Conservation (phyloP, 2,113 vertebrate genomes). For the Zapornia atra region DNA sequence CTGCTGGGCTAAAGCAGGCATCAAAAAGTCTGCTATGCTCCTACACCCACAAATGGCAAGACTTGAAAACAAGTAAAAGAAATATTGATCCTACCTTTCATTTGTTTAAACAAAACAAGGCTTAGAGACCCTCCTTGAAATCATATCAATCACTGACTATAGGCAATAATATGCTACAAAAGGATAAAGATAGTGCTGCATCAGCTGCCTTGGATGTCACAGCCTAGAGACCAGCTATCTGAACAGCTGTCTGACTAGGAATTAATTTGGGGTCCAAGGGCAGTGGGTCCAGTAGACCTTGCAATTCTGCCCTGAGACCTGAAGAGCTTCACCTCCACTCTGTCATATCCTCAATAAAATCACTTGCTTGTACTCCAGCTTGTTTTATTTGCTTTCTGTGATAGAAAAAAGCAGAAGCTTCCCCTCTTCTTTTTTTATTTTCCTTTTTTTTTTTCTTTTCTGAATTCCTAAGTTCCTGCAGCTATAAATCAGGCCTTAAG, state of each 20-base stretch:
- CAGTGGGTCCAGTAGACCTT: background rate
- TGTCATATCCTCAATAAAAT: background rate
- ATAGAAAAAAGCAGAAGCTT: background rate
- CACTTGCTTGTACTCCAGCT: background rate
- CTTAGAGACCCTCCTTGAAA: fast-evolving
- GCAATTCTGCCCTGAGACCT: background rate
- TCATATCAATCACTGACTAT: background rate
- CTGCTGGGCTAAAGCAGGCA: background rate
- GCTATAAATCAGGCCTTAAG: background rate
- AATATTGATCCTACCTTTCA: background rate
- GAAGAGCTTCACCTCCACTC: background rate
- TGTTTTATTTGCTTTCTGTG: background rate
- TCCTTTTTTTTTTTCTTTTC: background rate
- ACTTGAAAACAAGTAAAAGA: background rate
- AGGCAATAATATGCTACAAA: background rate
- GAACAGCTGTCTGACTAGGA: background rate
- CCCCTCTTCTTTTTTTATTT: fast-evolving
- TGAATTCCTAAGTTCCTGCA: background rate
- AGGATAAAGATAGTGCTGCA: background rate
- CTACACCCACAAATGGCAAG: background rate
- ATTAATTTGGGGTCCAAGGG: background rate
- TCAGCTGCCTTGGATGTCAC: background rate
- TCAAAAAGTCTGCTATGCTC: background rate
- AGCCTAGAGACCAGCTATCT: fast-evolving
- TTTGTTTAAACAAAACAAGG: background rate